Evolutionary conservation across 2,888 invertebrate species (phyloP), one percentile per base, ranked within the genome.

Genomic region (Steinernema hermaphroditum): DNA sequence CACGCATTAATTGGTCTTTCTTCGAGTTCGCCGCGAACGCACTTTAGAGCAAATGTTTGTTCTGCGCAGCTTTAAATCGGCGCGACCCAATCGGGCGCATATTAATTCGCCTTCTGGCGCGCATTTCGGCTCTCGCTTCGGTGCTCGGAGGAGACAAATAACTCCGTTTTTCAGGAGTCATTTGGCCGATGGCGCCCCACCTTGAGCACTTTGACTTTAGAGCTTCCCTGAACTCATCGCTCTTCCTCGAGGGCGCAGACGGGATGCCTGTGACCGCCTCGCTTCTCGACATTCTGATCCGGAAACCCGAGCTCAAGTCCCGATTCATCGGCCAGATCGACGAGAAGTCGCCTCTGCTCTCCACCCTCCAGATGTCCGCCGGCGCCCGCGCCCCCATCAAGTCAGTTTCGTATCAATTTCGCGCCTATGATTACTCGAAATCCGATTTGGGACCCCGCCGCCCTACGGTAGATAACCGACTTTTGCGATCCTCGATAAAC

Each of bases 231-330:
- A 62, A 62, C 27, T 29, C 34, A 16, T 62, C 62, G 6, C 32
- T 32, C 32, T 16, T 14, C 32, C 12, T 29, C 12, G 62, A 62
- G 32, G 62, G 8, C 29, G 62, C 32, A 2, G 46, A 46, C n/a
- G 22, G 46, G 4, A 29, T 32, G 29, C 62, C 16, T 16, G 27
- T 34, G 62, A 62, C 32, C 12, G 62, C 62, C 16, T 62, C 62
- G 16, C 62, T 62, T 16, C 27, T 62, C 62, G 62, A 62, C 16
- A 29, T 32, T 62, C 62, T 62, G 62, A 32, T 32, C 62, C 62
- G 62, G 62, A 62, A 62, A 32, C 62, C 62, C 16, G 62, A 62
- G 32, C 27, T 62, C 62, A 62, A 62, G 27, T 62, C 62, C 62
- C 29, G 32, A 16, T 62, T 62, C 62, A 62, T 62, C 32, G 62